Conservation (phyloP, 2,888 invertebrate genomes). For the Trissoscelio sp. region DNA sequence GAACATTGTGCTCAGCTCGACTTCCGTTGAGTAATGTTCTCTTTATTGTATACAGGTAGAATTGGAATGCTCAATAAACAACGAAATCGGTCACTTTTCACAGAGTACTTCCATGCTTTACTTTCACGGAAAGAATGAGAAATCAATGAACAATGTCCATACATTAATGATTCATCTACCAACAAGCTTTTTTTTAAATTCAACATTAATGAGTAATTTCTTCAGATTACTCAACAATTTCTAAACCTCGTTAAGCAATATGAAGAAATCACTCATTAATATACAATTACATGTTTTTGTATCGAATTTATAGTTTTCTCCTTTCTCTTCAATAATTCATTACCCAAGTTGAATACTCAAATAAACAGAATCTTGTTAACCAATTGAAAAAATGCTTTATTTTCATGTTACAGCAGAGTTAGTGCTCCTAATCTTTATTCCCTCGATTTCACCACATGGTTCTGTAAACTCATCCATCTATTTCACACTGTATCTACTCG, state of each 20-base stretch:
- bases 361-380: not conserved
- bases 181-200: too few relatives aligned
- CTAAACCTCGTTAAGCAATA: too few relatives aligned
- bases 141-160: too few relatives aligned
- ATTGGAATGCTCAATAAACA: conserved; percentile 43
- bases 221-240: too few relatives aligned
- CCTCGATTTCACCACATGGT: not conserved
- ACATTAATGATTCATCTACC: too few relatives aligned
- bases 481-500: not conserved
- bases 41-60: conserved; percentile 38
- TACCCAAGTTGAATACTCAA: too few relatives aligned
- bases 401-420: not conserved
- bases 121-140: too few relatives aligned
- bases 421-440: not conserved
- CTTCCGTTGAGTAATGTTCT: conserved; percentile 58
- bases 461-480: not conserved
- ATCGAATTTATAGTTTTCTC: too few relatives aligned
- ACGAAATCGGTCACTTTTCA: conserved; percentile 26
- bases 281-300: too few relatives aligned
- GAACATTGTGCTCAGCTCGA: conserved; percentile 49
- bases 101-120: not conserved
- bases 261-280: too few relatives aligned
- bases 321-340: too few relatives aligned
- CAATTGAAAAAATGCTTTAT: not conserved
- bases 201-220: too few relatives aligned